Evolutionary conservation across 2,113 vertebrate genomes (phyloP), one percentile per base, ranked within the genome.

Genomic region (Aphyosemion australe): DNA sequence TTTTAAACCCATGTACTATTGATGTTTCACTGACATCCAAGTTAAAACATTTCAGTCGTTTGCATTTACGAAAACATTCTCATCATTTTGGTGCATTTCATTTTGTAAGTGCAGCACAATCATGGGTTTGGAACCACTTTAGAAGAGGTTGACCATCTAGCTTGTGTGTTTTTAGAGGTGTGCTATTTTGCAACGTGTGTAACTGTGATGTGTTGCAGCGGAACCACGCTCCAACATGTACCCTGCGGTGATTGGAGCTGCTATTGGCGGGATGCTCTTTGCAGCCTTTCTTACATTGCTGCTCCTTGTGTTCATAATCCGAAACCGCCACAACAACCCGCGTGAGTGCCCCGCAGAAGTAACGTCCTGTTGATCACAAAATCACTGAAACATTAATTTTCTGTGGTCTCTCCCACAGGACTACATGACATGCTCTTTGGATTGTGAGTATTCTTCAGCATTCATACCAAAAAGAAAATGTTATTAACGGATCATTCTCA

Each of bases 391-490:
- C 5, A 0, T 43, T 63, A 37, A 66, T 37, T 2, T 58, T 53
- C 10, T 32, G 5, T 34, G 6, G 70, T 53, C 82, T 14, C 61
- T 31, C 65, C 45, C 19, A n/a, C 83, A 94, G 94, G 94, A 20
- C 84, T 95, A 31, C 94, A 94, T n/a, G 89, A 94, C 69, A 69
- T 94, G 80, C 80, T 95, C 80, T 94, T 95, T 87, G 92, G 93
- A 87, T 76, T 73, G 94, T 94, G 84, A 92, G 94, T 93, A 88
- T 47, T 34, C 8, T 8, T 21, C 9, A 3, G 15, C 42, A 15
- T 43, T 43, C 15, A 15, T 2, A 14, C 14, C 42, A 43, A 43
- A 47, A 47, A 47, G 14, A 1, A 14, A 16, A 16, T 46, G 6
- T 14, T 15, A 16, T 46, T 15, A n/a, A n/a, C 14, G 5, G 15